Evolutionary conservation across 2,888 invertebrate genomes (phyloP), one percentile per base, ranked within the genome.

Genomic region (Sisyra terminalis): DNA sequence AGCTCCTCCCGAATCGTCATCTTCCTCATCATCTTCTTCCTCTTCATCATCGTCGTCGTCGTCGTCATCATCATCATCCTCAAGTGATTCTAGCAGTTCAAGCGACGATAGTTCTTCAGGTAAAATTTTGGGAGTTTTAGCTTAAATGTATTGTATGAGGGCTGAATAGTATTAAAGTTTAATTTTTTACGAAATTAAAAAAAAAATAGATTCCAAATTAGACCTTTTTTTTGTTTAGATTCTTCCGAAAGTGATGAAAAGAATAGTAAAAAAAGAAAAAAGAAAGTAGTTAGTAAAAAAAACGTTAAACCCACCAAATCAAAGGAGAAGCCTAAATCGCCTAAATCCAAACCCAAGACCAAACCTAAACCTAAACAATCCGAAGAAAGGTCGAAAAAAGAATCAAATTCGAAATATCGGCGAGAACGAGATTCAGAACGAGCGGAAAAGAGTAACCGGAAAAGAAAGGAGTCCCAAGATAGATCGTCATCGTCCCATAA

Each of bases 21-120:
- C 14, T 9, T 15, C 7, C n/a, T 13, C 14, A 4, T 2, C 48
- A 45, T 31, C 50, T 50, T 31, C 50, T 50, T 37, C 37, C 2
- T 37, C 3, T 46, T 46, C 13, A 2, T 37, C 37, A 2, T 39
- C 39, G 9, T 45, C 45, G 10, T 37, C 37, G 1, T 39, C 39
- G 10, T 45, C 45, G 9, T 53, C 55, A 3, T 53, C 53, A 3
- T 53, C 53, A 13, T 51, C 52, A 17, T 36, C 36, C 16, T 31
- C 35, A 2, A 63, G 62, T 44, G 62, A 61, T 44, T 62, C 53
- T 11, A 49, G 49, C 9, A 47, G 30, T 38, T 38, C 37, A n/a
- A 29, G 24, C 8, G 29, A 36, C 2, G 36, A 36, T 13, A 36
- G 37, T 15, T 43, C 38, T 9, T 38, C 42, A 13, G 35, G 42